Evolutionary conservation across 2,888 invertebrate species (phyloP), one percentile per base, ranked within the genome.

Genomic region (Peribatodes rhomboidaria): DNA sequence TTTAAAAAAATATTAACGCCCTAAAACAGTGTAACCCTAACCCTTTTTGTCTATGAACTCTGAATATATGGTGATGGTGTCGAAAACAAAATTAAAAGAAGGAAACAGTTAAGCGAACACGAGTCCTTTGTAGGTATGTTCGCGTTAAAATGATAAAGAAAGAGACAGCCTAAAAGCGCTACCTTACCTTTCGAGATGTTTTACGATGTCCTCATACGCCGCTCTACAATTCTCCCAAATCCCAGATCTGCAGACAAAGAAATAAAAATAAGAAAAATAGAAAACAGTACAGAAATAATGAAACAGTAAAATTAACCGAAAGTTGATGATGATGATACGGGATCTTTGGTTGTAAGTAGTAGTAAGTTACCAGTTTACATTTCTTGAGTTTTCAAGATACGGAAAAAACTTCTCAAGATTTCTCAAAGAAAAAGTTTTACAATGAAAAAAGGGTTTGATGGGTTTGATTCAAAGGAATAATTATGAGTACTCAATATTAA

Each of bases 211-310:
- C 94, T 98, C 98, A 92, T 98, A 98, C 79, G 98, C 98, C 74
- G 98, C 98, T 92, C 98, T 95, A 94, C 98, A 98, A 94, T 98
- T 98, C 94, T 98, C 98, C 98, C 98, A 98, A 87, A 98, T 97
- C 81, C 97, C 97, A 87, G 97, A 97, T 89, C 96, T 96, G 94
- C 75, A 90, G 94, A 91, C 91, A 93, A 91, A 91, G 79, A 86
- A 89, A 81, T 84, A 84, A 85, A 86, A 90, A 88, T 86, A 87
- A 89, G 86, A 86, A 80, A 85, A 87, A 84, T 71, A 75, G 81
- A 73, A 84, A 81, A 81, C 65, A 67, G 73, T 74, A 75, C 67
- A 76, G 74, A 86, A 82, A 78, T 60, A 68, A 75, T 69, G 70
- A 79, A 78, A 69, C 68, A 77, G 50, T 65, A 70, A 55, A 77